These are phyloP conservation scores for Phycodurus eques DNA, from an alignment of 2,113 vertebrate genomes.

Conservation along the genomic window DNA sequence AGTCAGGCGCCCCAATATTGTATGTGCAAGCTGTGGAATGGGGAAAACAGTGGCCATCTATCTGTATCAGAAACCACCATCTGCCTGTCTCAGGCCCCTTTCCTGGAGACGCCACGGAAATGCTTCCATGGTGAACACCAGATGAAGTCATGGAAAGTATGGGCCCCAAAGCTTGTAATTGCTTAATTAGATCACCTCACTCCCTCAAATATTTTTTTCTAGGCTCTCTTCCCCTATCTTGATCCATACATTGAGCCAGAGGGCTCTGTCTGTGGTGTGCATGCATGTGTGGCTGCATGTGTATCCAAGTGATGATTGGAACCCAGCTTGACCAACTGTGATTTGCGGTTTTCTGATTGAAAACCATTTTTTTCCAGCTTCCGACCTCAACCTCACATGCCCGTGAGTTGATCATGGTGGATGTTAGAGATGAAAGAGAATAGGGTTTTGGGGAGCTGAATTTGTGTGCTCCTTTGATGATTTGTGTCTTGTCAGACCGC, in stretches of 20 bases:
- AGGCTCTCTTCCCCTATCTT: conserved; percentile 31
- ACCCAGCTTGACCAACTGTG: conserved; percentile 26
- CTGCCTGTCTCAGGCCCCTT: conserved; percentile 46
- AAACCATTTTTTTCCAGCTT: conserved; percentile 42
- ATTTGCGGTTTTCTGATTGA: conserved; percentile 52
- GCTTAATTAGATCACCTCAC: conserved; percentile 57
- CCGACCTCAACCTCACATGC: conserved; percentile 31
- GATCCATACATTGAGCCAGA: conserved; percentile 42
- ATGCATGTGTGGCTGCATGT: conserved; percentile 34
- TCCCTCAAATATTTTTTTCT: conserved; percentile 37
- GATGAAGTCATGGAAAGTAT: conserved; percentile 70
- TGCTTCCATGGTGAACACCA: conserved; percentile 50
- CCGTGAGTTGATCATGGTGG: conserved; percentile 21
- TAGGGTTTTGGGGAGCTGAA: neutral
- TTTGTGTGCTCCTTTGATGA: neutral
- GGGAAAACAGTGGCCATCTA: conserved; percentile 37
- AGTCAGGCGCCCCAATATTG: conserved; percentile 51
- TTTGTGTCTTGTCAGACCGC: conserved; percentile 32
- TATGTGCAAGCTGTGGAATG: conserved; percentile 30
- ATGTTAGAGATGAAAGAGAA: conserved; percentile 10
- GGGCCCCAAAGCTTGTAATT: conserved; percentile 55
- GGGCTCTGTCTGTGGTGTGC: conserved; percentile 23
- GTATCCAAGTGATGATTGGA: conserved; percentile 13
- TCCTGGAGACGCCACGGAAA: conserved; percentile 61
- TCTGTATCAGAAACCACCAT: conserved; percentile 56